These are phyloP conservation scores for Rostratula benghalensis DNA, from an alignment of 2,113 vertebrate species.

Conservation along the genomic window DNA sequence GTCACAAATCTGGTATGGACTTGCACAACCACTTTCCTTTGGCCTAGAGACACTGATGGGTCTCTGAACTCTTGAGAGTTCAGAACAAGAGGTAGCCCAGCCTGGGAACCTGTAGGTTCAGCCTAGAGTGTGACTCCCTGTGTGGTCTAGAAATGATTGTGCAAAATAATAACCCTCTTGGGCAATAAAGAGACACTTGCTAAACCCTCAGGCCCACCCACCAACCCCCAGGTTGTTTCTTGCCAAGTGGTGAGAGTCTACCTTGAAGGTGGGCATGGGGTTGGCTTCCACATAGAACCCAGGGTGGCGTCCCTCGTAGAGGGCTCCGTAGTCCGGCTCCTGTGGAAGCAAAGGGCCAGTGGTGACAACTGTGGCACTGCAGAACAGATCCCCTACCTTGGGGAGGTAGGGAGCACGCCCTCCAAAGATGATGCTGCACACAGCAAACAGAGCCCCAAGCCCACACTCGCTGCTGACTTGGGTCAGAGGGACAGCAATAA, in stretches of 20 bases:
- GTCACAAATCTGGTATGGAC: not conserved
- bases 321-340: slow-evolving; percentile 95
- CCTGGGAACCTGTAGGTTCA: not conserved
- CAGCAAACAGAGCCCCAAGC: not conserved
- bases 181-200: not conserved
- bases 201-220: not conserved
- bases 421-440: not conserved
- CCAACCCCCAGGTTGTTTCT: not conserved
- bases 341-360: slow-evolving; percentile 45
- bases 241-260: slow-evolving; percentile 29
- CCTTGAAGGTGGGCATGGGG: slow-evolving; percentile 97
- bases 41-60: not conserved
- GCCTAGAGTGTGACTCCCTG: not conserved
- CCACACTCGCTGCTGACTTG: not conserved
- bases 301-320: slow-evolving; percentile 93
- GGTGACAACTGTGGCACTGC: not conserved
- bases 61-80: not conserved
- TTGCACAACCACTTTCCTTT: not conserved
- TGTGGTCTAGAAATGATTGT: not conserved
- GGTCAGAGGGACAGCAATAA: not conserved
- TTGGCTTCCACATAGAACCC: slow-evolving; percentile 98
- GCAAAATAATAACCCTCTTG: not conserved
- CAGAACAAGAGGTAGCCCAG: not conserved
- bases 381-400: not conserved
- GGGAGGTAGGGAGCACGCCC: fast-evolving